Evolutionary conservation across 2,113 vertebrate genomes (phyloP).

Genomic region (Rhegmatorhina hoffmannsi): DNA sequence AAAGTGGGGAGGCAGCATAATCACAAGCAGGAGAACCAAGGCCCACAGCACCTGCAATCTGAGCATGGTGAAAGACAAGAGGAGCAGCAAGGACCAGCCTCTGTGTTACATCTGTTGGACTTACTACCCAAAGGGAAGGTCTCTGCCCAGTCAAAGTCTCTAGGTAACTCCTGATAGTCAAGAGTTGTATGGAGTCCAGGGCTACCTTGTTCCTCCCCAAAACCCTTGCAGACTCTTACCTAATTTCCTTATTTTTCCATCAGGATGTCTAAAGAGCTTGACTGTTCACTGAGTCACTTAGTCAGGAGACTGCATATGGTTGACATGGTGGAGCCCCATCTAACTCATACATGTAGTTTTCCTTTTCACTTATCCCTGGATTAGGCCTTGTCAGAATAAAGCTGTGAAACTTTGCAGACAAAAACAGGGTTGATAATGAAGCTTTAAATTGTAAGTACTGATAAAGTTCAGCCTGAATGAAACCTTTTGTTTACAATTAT

Average conservation of each 20-base stretch:
- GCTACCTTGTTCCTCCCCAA: background rate
- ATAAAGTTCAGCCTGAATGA: background rate
- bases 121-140: background rate
- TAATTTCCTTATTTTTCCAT: background rate
- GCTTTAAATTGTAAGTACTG: background rate
- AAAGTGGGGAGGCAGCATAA: background rate
- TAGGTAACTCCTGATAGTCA: background rate
- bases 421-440: background rate
- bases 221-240: background rate
- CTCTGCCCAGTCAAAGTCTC: background rate
- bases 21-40: background rate
- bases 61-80: background rate
- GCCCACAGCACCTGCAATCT: rapidly evolving
- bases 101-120: background rate
- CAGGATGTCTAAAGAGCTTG: background rate
- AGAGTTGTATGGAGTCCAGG: background rate
- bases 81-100: rapidly evolving
- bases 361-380: background rate
- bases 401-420: background rate
- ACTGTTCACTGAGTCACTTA: rapidly evolving
- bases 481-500: background rate
- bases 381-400: background rate
- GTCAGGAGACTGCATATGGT: background rate
- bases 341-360: background rate
- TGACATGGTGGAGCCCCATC: rapidly evolving